Evolutionary conservation across 2,797 vertebrate species (phyloP).

Genomic region (Ctenosaura bakeri): DNA sequence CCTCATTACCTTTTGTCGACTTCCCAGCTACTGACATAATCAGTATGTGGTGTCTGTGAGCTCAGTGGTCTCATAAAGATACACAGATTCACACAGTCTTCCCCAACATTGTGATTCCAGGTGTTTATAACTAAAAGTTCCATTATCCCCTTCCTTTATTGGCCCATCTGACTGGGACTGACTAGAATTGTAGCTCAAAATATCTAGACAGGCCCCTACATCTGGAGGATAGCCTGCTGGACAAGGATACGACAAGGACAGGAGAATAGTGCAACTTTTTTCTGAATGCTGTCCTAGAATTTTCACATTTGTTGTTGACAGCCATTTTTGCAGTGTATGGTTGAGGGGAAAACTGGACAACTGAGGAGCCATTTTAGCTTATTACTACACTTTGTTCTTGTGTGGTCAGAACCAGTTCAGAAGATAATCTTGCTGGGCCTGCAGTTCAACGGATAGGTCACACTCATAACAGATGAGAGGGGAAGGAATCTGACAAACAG

Average conservation of each 20-base stretch:
- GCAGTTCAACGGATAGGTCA: background rate
- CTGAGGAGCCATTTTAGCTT: background rate
- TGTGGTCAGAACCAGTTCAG: background rate
- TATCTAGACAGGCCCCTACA: background rate
- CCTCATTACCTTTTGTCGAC: slow-evolving; percentile 62
- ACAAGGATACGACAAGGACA: background rate
- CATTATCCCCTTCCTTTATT: background rate
- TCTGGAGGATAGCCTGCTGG: background rate
- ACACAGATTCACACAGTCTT: slow-evolving; percentile 27
- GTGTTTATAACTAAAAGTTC: background rate
- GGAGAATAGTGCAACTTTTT: slow-evolving; percentile 7
- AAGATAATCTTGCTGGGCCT: background rate
- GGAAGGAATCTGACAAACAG: background rate
- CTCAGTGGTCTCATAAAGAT: slow-evolving; percentile 49
- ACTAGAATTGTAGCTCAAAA: background rate
- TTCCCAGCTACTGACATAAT: slow-evolving; percentile 57
- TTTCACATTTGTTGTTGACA: background rate
- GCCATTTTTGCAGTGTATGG: background rate
- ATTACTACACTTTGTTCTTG: background rate
- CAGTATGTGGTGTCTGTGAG: slow-evolving; percentile 54
- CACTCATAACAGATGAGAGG: background rate
- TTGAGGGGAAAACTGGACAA: background rate
- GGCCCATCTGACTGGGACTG: background rate
- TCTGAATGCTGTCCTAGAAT: slow-evolving; percentile 25
- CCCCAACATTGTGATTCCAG: too few species aligned